Percentiles rank a stretch among this genome's conserved stretches.
Evolutionary conservation across 2,797 vertebrate genomes (phyloP).

Genomic region (Sandelia bainsii): DNA sequence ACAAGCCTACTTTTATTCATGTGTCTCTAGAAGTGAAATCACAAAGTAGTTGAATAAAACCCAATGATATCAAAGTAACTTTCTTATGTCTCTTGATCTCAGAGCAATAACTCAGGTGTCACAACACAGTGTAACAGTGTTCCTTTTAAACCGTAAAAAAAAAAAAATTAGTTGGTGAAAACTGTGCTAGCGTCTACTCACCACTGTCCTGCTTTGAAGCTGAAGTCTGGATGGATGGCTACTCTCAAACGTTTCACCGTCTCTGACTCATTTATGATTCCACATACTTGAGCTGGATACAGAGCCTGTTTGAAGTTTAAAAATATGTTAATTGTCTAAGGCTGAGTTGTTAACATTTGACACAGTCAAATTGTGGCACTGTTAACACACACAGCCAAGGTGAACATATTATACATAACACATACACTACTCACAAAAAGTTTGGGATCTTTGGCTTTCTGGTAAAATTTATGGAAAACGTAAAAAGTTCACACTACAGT

Average conservation of each 20-base stretch:
- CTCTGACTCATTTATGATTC: conserved; percentile 86
- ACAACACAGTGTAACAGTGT: neutral
- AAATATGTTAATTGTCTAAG: neutral
- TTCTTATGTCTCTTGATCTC: neutral
- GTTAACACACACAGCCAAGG: neutral
- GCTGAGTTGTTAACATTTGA: neutral
- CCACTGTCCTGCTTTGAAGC: conserved; percentile 97
- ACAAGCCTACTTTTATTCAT: neutral
- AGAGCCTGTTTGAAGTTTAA: conserved; percentile 79
- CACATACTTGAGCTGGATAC: conserved; percentile 90
- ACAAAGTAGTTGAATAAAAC: neutral
- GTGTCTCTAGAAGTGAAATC: neutral
- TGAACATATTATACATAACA: no score
- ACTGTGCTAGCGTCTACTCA: conserved; percentile 74
- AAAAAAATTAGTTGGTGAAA: neutral
- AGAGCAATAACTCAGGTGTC: neutral
- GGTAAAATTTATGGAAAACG: no score
- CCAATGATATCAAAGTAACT: neutral
- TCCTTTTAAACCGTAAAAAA: neutral
- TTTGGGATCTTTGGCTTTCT: no score
- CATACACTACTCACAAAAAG: no score
- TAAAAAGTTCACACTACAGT: no score
- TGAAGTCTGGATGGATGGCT: conserved; percentile 89
- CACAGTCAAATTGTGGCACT: neutral
- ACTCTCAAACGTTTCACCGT: conserved; percentile 91